Evolutionary conservation across 64 coral and sea anemone species (phyloP).

Genomic region (Montipora capricornis): DNA sequence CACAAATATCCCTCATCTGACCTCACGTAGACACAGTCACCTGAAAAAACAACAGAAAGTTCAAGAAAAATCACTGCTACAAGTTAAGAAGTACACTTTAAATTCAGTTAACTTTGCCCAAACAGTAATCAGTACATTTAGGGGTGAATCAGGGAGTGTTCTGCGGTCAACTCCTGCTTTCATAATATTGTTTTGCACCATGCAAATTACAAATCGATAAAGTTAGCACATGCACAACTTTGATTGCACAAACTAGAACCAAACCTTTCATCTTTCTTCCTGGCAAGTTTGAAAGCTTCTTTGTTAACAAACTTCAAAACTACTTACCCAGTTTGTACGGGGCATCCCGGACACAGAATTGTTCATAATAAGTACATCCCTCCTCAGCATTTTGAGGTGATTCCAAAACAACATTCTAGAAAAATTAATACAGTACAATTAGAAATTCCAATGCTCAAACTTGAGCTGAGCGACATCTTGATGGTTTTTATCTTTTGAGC

Average conservation of each 20-base stretch:
- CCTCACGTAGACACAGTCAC: constrained; percentile 89
- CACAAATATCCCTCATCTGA: constrained; percentile 88
- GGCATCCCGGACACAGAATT: constrained; percentile 72
- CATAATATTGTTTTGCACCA: too few relatives aligned
- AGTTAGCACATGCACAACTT: too few relatives aligned
- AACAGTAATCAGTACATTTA: too few relatives aligned
- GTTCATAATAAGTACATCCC: constrained; percentile 88
- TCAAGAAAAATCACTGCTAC: background rate
- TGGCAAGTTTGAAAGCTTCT: too few relatives aligned
- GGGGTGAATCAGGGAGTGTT: too few relatives aligned
- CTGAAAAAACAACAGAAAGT: background rate
- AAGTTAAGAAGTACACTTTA: background rate
- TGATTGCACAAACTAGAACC: background rate
- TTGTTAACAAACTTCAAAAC: background rate
- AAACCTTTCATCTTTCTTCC: too few relatives aligned
- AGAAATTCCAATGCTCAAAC: too few relatives aligned
- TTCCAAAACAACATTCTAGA: constrained; percentile 86
- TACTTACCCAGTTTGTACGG: constrained; percentile 86
- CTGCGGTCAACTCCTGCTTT: too few relatives aligned
- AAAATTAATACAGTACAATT: too few relatives aligned
- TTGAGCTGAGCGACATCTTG: too few relatives aligned
- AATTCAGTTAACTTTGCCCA: background rate
- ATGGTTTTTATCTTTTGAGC: too few relatives aligned
- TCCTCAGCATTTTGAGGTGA: constrained; percentile 87
- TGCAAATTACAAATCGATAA: too few relatives aligned